Base-by-base conservation (phyloP, 1,140 invertebrate genomes). In the Gryllus bimaculatus region DNA sequence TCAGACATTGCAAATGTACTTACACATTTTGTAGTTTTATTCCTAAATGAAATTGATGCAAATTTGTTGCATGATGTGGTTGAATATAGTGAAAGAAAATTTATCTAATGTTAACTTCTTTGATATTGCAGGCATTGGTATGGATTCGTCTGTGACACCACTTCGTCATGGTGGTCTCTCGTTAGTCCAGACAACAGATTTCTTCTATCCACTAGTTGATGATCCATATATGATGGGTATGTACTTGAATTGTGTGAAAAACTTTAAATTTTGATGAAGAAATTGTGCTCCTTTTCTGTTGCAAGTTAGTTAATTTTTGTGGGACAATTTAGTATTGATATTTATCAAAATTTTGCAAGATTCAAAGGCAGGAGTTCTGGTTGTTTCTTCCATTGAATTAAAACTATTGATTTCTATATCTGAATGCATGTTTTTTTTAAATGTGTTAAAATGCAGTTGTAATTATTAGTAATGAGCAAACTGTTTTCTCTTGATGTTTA, bases 181-280 rank as follows among this genome's bases (percentile, higher is more conserved):
- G 82, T 88, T 99, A 81, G 96, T 99, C 8, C 98, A 99, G 87
- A 99, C 98, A 47, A 98, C 97, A 81, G 98, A 99, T 86, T 99
- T 98, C 86, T 99, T 99, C 85, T 99, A 99, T 85, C 98, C 98
- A 10, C 88, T 99, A 76, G 96, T 99, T 54, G 98, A 99, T 85
- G 98, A 99, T 88, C 98, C 98, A 7, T 99, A 99, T 83, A 96
- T 99, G 93, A 95, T 98, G 96, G 97, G 97, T 88, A 39, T 26
- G 79, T 75, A 21, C 8, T 66, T 18, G 18, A 66, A 0, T 3
- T 13, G 18, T 66, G 5, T 48, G 20, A 21, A 4, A 39, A 1
- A 39, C 1, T 39, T 39, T 2, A 39, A 39, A 39, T 39, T 39
- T 39, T 39, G 26, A n/a, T n/a, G n/a, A n/a, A n/a, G n/a, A n/a